Percentiles rank a stretch among this genome's conserved stretches.
Conservation (phyloP, 1,140 invertebrate species). For the Drosophila watanabei region DNA sequence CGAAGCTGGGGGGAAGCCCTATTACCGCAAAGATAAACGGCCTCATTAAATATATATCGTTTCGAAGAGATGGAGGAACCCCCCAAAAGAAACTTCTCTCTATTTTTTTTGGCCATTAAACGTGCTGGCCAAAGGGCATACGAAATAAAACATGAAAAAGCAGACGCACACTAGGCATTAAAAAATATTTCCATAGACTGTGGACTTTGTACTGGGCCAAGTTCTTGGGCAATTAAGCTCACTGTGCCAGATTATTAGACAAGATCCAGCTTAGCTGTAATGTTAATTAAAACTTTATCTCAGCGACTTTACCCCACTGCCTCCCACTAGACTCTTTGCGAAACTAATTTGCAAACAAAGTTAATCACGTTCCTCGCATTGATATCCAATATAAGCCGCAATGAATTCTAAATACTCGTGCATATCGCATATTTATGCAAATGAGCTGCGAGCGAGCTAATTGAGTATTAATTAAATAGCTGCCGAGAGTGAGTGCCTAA, state of each 20-base stretch:
- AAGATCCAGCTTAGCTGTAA: constrained; percentile 66
- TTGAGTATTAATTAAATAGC: constrained; percentile 78
- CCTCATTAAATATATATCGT: constrained; percentile 54
- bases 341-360: constrained; percentile 78
- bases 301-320: neutral
- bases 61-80: constrained; percentile 43
- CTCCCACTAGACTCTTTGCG: constrained; percentile 5
- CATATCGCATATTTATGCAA: constrained; percentile 71
- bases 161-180: constrained; percentile 15
- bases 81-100: constrained; percentile 44
- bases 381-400: constrained; percentile 56
- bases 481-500: constrained; percentile 31
- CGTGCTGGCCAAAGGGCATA: constrained; percentile 41
- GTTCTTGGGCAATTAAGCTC: constrained; percentile 44
- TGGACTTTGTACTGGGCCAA: constrained; percentile 11
- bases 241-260: constrained; percentile 52
- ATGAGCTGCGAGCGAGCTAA: constrained; percentile 68
- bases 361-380: constrained; percentile 72
- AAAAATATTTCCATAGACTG: constrained; percentile 38
- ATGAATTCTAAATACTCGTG: constrained; percentile 61
- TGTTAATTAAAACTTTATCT: constrained; percentile 79
- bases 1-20: neutral
- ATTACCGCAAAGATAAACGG: constrained; percentile 38
- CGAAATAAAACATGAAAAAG: neutral
- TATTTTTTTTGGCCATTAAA: constrained; percentile 52